Evolutionary conservation across 2,797 vertebrate species (phyloP), one percentile per base, ranked within the genome.

Genomic region (Pipistrellus nathusii): DNA sequence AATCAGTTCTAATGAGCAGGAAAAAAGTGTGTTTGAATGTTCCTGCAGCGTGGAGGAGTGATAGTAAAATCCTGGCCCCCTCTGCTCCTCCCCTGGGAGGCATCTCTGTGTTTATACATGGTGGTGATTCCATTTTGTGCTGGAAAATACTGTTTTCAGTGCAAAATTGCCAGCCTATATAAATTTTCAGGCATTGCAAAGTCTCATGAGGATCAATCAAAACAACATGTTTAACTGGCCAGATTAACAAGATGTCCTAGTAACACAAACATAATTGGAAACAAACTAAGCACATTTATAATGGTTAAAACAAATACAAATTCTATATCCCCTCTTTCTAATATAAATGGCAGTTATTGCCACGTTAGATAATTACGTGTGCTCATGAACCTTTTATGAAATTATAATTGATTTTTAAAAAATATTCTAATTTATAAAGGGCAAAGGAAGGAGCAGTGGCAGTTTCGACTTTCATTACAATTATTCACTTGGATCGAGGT

Each of bases 331-430:
- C 59, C 21, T 73, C 32, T 81, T n/a, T 86, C 38, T 80, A 41
- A 84, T 88, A 21, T 17, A 68, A 66, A 76, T 55, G 46, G 66
- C 13, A 71, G 30, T 72, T 91, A 69, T 27, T 82, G 20, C 84
- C 30, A 62, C 59, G 51, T 51, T 90, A 75, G 64, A 83, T 23
- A 93, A 66, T 82, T 77, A 68, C 1, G 48, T 32, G 27, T 87
- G 41, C 20, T 73, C n/a, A 51, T 48, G 25, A 30, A 68, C 12
- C n/a, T 93, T 95, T 91, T 48, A 71, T 80, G 20, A 4, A 10
- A 83, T 93, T 80, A 53, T 88, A 92, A 93, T 48, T 85, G 38
- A 55, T 46, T 91, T 93, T 92, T 92, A 18, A 69, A 68, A 46
- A 46, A 90, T 81, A 78, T 66, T 88, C 41, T 87, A 85, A 83